These are phyloP conservation scores for Cordilura impudica DNA, from an alignment of 2,888 invertebrate species.

Conservation along the genomic window DNA sequence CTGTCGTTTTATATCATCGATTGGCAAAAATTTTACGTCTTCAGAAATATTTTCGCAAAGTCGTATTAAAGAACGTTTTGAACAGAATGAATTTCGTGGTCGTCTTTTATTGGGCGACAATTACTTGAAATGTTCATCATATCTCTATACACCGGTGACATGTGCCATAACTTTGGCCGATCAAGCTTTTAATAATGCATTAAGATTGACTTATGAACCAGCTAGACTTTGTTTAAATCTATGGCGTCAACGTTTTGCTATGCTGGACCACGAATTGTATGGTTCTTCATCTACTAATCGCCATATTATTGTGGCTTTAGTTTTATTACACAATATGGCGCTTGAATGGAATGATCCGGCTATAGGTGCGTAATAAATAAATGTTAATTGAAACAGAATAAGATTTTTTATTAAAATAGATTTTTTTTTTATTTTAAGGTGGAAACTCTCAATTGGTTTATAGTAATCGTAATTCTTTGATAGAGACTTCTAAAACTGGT, in stretches of 20 bases:
- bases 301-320: conserved; percentile 71
- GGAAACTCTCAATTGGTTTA: neutral
- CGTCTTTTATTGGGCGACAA: conserved; percentile 70
- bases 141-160: conserved; percentile 70
- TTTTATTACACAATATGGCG: conserved; percentile 72
- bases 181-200: conserved; percentile 70
- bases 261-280: conserved; percentile 66
- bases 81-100: conserved; percentile 73
- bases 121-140: conserved; percentile 67
- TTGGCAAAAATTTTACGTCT: conserved; percentile 43
- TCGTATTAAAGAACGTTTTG: conserved; percentile 72
- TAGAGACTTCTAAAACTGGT: conserved; percentile 23
- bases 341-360: conserved; percentile 72
- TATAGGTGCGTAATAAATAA: conserved; percentile 62
- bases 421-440: conserved; percentile 23
- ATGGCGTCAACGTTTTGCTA: conserved; percentile 68
- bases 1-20: conserved; percentile 57
- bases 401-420: neutral
- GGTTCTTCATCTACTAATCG: conserved; percentile 68
- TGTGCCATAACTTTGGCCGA: conserved; percentile 66
- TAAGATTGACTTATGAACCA: conserved; percentile 68
- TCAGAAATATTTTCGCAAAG: conserved; percentile 68
- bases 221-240: conserved; percentile 68
- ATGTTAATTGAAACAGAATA: neutral
- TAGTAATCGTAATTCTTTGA: neutral